phyloP scores from a whole-genome alignment of 2,113 vertebrate species.

The Archocentrus centrarchus region DNA sequence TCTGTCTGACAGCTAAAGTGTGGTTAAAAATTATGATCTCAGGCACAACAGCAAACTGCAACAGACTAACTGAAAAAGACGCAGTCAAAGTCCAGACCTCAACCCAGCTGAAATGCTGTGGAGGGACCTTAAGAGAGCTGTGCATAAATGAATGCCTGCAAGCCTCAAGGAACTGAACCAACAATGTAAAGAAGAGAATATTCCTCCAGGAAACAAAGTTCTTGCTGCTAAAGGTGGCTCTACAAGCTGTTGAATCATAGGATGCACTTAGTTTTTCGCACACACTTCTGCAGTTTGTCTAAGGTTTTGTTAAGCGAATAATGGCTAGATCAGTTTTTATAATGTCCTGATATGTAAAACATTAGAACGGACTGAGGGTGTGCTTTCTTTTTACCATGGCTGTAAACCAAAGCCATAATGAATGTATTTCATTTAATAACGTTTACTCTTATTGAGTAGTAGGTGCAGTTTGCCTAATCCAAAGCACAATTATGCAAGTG shows the following conservation, averaged over 20 bases:
- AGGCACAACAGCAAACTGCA: neutral
- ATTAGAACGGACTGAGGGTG: neutral
- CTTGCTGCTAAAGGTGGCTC: neutral
- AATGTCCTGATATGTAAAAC: neutral
- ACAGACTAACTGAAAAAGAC: neutral
- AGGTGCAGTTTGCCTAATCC: neutral
- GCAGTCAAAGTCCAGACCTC: too few species aligned
- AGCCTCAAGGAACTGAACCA: neutral
- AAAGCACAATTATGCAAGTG: neutral
- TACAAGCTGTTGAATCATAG: neutral
- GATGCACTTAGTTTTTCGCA: neutral
- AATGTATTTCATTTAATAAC: neutral
- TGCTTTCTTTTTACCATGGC: neutral
- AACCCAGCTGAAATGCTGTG: neutral
- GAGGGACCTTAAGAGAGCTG: neutral
- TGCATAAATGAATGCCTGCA: neutral
- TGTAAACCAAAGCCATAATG: neutral
- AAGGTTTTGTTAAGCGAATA: neutral
- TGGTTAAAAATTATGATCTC: neutral
- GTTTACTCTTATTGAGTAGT: neutral
- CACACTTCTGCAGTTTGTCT: neutral
- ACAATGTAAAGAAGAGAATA: neutral
- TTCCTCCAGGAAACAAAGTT: neutral
- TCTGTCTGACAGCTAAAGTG: neutral
- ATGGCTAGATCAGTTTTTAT: neutral